A percentile compares a stretch with the other conserved stretches of the same genome.
Evolutionary conservation across 2,113 vertebrate genomes (phyloP).

Genomic region (Muntiacus muntjak): DNA sequence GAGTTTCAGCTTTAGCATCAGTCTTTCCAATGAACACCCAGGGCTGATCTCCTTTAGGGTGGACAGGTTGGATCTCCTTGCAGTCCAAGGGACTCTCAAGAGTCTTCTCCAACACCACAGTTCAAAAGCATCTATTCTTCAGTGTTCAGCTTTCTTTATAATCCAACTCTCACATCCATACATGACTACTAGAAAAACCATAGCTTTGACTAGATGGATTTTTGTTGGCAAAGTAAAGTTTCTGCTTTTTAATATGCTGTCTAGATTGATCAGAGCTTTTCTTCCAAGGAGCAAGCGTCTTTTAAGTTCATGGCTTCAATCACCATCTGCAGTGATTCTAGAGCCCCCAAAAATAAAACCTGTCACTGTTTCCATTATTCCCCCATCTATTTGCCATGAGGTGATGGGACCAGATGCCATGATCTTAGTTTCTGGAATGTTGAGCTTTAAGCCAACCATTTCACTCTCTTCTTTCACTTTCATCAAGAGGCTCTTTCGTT

Average conservation of each 20-base stretch:
- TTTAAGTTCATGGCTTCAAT: not conserved
- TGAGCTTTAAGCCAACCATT: not conserved
- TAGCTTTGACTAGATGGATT: not conserved
- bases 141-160: not conserved
- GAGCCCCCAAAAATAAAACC: accelerated
- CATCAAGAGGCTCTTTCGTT: not conserved
- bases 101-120: not conserved
- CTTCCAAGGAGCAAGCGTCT: not conserved
- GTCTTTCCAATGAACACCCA: not conserved
- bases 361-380: not conserved
- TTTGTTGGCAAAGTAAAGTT: not conserved
- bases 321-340: not conserved
- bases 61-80: not conserved
- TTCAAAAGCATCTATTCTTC: not conserved
- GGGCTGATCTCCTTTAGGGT: not conserved
- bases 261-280: not conserved
- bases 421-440: not conserved
- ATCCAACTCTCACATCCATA: not conserved
- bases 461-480: not conserved
- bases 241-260: not conserved
- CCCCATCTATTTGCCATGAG: not conserved
- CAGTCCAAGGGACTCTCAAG: not conserved
- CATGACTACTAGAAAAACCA: not conserved
- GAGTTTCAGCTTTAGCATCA: not conserved
- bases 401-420: not conserved